Base-by-base conservation (phyloP, 2,113 vertebrate genomes). In the Heteronetta atricapilla region DNA sequence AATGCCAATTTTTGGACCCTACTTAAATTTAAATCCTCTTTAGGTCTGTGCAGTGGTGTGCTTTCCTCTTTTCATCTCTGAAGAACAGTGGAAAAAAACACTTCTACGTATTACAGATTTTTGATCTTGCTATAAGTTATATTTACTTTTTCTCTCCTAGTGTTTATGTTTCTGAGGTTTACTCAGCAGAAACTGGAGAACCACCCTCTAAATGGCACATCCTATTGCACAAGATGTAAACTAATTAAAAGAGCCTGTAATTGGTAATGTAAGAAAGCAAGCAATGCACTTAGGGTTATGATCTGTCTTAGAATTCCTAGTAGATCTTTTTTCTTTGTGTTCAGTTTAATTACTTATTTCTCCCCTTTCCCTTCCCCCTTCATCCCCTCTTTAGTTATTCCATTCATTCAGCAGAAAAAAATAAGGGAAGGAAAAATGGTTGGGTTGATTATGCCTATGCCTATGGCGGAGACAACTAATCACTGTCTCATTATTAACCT, bases 271-370 rank as follows among this genome's bases (percentile, higher is more conserved):
- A 29, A 86, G 53, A 82, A 92, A 88, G 6, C 72, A 8, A 19
- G 4, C 12, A 75, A 28, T 72, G 60, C 16, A 18, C 10, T 55
- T 55, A 2, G 11, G 21, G 19, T 52, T 62, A 3, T 0, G 1
- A 8, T 48, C 11, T 46, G 21, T 25, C 42, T 55, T 78, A 34
- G 36, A 78, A 84, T 48, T 67, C 26, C 23, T 66, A 1, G 2
- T 62, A 58, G 50, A 62, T 3, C 4, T 33, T 53, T 52, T 52
- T 8, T 29, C 17, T 79, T 66, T 48, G 46, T 48, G 46, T 22
- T 48, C 46, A 48, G 46, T 21, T 48, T n/a, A n/a, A n/a, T 48
- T 48, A 48, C 11, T 48, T 48, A 48, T 48, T 48, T 48, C 17
- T 38, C 38, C 38, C 38, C n/a, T n/a, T n/a, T n/a, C n/a, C n/a